A percentile compares a stretch with the other conserved stretches of the same genome.
Conservation (phyloP, 35 echinoderm and acorn worm genomes). For the Apostichopus californicus region DNA sequence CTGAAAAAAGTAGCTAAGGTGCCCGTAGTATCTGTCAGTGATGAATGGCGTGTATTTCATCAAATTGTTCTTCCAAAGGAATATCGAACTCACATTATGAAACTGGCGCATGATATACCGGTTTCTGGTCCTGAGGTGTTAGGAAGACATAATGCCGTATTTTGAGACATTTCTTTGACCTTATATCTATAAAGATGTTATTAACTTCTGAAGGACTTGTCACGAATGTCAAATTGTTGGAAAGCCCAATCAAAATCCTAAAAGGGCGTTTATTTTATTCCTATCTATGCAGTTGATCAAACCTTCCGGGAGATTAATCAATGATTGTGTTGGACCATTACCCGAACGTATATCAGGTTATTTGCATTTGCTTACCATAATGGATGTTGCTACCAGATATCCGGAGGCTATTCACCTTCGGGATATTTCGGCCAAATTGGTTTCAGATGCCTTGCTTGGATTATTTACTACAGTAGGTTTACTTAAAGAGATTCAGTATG, state of each 20-base stretch:
- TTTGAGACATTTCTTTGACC: background rate
- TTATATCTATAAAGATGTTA: background rate
- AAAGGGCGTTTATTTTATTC: slow-evolving; percentile 32
- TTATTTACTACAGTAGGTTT: slow-evolving; percentile 72
- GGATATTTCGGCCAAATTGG: slow-evolving; percentile 47
- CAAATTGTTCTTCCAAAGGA: background rate
- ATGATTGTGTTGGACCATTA: slow-evolving; percentile 38
- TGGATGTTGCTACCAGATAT: slow-evolving; percentile 37
- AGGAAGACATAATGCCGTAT: background rate
- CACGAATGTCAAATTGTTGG: background rate
- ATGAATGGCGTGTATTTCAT: background rate
- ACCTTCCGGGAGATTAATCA: slow-evolving; percentile 3
- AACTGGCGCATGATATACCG: background rate
- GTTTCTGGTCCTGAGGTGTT: background rate
- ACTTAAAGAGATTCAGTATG: slow-evolving; percentile 58
- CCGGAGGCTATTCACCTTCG: slow-evolving; percentile 60
- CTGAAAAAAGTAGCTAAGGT: background rate
- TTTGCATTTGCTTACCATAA: slow-evolving; percentile 5
- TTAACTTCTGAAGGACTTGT: background rate
- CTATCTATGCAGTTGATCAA: slow-evolving; percentile 11
- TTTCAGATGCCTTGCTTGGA: slow-evolving; percentile 50
- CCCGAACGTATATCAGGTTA: slow-evolving; percentile 22
- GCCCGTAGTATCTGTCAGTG: background rate
- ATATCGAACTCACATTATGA: background rate
- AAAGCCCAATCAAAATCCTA: slow-evolving; percentile 34